Base-by-base conservation (phyloP, 1,140 invertebrate genomes). In the Drosophila melanica region DNA sequence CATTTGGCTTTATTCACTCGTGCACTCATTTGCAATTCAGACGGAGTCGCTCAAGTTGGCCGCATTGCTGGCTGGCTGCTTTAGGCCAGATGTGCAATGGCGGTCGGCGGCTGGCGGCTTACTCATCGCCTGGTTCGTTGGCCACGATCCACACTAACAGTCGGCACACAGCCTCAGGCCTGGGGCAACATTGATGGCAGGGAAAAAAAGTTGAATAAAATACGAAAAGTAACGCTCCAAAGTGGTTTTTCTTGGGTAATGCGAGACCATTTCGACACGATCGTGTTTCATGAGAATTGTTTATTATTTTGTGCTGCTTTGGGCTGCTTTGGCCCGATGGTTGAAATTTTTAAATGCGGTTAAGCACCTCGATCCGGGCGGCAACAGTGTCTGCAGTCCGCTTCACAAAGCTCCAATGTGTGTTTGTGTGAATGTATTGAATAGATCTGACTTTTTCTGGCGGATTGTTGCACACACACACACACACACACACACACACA, bases 121-220 rank as follows among this genome's bases (percentile, higher is more conserved):
- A 86, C 78, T 86, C 81, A 86, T 86, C 81, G 82, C 58, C 42
- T 69, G 72, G 80, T 82, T 82, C 81, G 79, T 76, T 87, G 82
- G 82, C 82, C 66, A 75, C 81, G 74, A 73, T 75, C 69, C 63
- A 16, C 59, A 35, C 27, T 16, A 57, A 60, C 53, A 55, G 53
- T 7, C 53, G 14, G 57, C 51, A 6, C 33, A 54, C 41, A 20
- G 48, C 35, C 55, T 37, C 44, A 45, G 16, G 35, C 20, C 64
- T 50, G 45, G 53, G 41, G 59, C 50, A 60, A 75, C 71, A 68
- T 68, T 79, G 71, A 47, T 79, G 80, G 65, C 66, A 71, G 53
- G 65, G 66, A 9, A 9, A 71, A 42, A 69, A 51, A 51, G 12
- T n/a, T 14, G 3, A 23, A 51, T n/a, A 23, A 37, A 47, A 54